phyloP scores from a whole-genome alignment of 2,888 invertebrate species.

The Panopea generosa region DNA sequence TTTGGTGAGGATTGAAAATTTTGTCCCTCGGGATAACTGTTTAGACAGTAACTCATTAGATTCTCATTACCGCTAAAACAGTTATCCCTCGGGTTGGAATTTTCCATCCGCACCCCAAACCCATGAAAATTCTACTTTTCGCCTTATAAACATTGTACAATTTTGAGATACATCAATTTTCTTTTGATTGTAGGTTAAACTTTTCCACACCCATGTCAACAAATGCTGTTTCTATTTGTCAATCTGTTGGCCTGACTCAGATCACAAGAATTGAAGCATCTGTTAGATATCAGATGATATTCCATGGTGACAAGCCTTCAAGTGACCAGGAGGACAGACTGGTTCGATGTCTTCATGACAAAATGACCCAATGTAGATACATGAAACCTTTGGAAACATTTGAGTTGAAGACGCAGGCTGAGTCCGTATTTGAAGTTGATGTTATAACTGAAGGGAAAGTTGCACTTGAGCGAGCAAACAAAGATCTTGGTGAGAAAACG shows the following conservation, averaged over 20 bases:
- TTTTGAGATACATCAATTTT: too few relatives aligned
- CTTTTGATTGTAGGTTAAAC: conserved; percentile 85
- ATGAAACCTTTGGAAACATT: conserved; percentile 88
- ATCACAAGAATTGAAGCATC: conserved; percentile 91
- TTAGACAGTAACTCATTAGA: too few relatives aligned
- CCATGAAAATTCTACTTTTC: too few relatives aligned
- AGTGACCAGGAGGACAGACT: conserved; percentile 71
- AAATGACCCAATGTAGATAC: conserved; percentile 96
- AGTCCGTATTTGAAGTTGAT: conserved; percentile 94
- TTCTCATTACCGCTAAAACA: too few relatives aligned
- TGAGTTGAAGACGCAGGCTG: conserved; percentile 87
- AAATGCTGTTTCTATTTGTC: conserved; percentile 97
- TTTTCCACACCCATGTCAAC: conserved; percentile 98
- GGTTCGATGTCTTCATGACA: conserved; percentile 89
- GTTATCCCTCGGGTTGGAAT: too few relatives aligned
- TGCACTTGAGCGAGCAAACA: conserved; percentile 93
- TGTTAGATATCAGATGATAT: conserved; percentile 87
- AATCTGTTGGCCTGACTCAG: conserved; percentile 91
- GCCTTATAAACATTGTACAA: too few relatives aligned
- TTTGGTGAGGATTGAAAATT: too few relatives aligned
- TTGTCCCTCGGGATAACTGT: too few relatives aligned
- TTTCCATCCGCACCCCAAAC: too few relatives aligned
- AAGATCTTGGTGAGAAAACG: conserved; percentile 89
- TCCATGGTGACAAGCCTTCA: conserved; percentile 50
- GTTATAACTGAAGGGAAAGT: conserved; percentile 91